Evolutionary conservation across 2,888 invertebrate species (phyloP), one percentile per base, ranked within the genome.

Genomic region (Pristionchus maxplancki): DNA sequence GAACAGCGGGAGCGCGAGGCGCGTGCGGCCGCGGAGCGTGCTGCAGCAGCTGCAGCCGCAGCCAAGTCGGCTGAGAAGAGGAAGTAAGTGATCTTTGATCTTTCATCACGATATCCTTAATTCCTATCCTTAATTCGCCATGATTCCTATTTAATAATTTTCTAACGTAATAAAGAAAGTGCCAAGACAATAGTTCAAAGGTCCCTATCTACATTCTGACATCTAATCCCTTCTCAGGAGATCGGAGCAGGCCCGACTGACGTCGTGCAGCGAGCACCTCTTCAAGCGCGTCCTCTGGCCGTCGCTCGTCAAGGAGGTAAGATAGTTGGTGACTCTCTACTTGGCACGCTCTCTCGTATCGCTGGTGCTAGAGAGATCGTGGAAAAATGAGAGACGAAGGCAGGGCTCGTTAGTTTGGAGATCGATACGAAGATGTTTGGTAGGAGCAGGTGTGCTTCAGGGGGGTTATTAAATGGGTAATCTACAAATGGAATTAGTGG

Each of bases 261-360:
- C n/a, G 0, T 40, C 85, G 40, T 58, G 40, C 85, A 31, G 34
- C 64, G 85, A 85, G n/a, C 28, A 40, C 2, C 24, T 85, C 85
- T 85, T 64, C 85, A 85, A 85, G 64, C 85, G 48, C 37, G 37
- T 34, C 34, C 11, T 50, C 31, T 83, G 82, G 82, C 82, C 82
- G 4, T 37, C 34, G 20, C 53, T 83, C 6, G 24, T 83, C 53
- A 83, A 83, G 53, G 82, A 83, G 78, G 78, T 78, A 8, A 78
- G n/a, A n/a, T n/a, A n/a, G 15, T 6, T 67, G 31, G 31, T 67
- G 64, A 67, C 13, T 67, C 3, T 34, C 5, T 71, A 17, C 11
- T 44, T 44, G n/a, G n/a, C n/a, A n/a, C n/a, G n/a, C n/a, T n/a
- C n/a, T n/a, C n/a, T n/a, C n/a, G n/a, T n/a, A n/a, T n/a, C n/a